A percentile compares a stretch with the other conserved stretches of the same genome.
phyloP scores from a whole-genome alignment of 1,140 invertebrate species.

The Platyura marginata region DNA sequence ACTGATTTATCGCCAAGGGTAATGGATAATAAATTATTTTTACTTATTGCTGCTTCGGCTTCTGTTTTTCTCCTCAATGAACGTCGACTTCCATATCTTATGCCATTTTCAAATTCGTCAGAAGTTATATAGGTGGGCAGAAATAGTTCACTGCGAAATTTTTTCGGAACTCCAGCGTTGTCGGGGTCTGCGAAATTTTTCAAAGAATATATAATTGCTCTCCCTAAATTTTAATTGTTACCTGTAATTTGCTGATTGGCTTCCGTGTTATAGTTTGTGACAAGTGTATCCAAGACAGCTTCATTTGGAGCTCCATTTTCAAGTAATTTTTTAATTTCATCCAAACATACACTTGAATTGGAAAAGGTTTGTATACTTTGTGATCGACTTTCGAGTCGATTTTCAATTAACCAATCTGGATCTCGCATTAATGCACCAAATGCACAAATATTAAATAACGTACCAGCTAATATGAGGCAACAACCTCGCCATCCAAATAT shows the following conservation, averaged over 20 bases:
- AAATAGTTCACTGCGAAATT: constrained; percentile 22
- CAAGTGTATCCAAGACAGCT: constrained; percentile 41
- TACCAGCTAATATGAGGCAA: constrained; percentile 59
- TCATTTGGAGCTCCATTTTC: constrained; percentile 43
- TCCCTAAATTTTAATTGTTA: too few relatives aligned
- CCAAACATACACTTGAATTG: constrained; percentile 26
- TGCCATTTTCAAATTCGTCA: constrained; percentile 18
- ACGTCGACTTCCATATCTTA: constrained; percentile 16
- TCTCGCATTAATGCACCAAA: constrained; percentile 78
- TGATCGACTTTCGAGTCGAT: constrained; percentile 23
- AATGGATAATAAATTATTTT: constrained; percentile 15
- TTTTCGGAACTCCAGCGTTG: constrained; percentile 12
- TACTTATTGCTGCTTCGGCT: constrained; percentile 15
- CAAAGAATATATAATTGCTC: too few relatives aligned
- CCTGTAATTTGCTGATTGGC: constrained; percentile 23
- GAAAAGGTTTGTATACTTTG: constrained; percentile 24
- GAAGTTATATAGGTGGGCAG: constrained; percentile 18
- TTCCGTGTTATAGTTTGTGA: constrained; percentile 27
- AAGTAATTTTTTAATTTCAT: constrained; percentile 44
- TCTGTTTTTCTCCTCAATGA: constrained; percentile 18
- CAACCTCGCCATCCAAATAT: constrained; percentile 78
- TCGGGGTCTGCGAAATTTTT: constrained; percentile 5
- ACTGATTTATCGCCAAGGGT: background rate
- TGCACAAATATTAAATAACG: constrained; percentile 73
- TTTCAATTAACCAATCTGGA: constrained; percentile 51